phyloP scores from a whole-genome alignment of 2,797 vertebrate genomes.

The Atherinosoma microstoma region DNA sequence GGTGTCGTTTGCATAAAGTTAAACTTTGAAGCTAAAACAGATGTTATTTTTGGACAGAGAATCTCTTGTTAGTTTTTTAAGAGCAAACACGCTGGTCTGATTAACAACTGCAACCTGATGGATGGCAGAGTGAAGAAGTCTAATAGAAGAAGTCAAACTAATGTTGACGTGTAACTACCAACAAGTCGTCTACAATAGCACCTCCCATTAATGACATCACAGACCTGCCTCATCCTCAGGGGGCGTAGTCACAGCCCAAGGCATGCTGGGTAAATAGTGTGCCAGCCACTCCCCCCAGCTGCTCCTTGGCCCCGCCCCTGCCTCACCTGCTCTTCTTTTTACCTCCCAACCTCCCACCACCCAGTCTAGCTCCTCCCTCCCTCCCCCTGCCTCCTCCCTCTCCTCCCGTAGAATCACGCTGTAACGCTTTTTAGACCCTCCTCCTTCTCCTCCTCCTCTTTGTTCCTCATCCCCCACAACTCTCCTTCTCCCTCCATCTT shows the following conservation, averaged over 20 bases:
- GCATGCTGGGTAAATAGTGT: constrained; percentile 68
- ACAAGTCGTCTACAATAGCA: not conserved
- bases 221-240: constrained; percentile 15
- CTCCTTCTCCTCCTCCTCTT: constrained; percentile 1
- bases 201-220: constrained; percentile 23
- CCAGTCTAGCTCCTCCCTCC: constrained; percentile 57
- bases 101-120: too few relatives aligned
- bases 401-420: constrained; percentile 71
- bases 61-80: too few relatives aligned
- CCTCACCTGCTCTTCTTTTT: constrained; percentile 13
- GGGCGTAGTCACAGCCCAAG: constrained; percentile 51
- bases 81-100: too few relatives aligned
- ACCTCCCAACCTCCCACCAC: constrained; percentile 73
- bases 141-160: too few relatives aligned
- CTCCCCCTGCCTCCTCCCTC: constrained; percentile 21
- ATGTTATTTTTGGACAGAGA: too few relatives aligned
- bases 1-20: too few relatives aligned
- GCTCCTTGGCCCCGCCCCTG: constrained; percentile 33
- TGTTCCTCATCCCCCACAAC: not conserved
- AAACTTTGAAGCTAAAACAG: too few relatives aligned
- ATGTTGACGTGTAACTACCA: not conserved
- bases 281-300: constrained; percentile 70
- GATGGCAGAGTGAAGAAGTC: too few relatives aligned
- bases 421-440: constrained; percentile 57
- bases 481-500: not conserved